Base-by-base conservation (phyloP, 53 echinoderm and acorn worm species). In the Luidia sarsii region DNA sequence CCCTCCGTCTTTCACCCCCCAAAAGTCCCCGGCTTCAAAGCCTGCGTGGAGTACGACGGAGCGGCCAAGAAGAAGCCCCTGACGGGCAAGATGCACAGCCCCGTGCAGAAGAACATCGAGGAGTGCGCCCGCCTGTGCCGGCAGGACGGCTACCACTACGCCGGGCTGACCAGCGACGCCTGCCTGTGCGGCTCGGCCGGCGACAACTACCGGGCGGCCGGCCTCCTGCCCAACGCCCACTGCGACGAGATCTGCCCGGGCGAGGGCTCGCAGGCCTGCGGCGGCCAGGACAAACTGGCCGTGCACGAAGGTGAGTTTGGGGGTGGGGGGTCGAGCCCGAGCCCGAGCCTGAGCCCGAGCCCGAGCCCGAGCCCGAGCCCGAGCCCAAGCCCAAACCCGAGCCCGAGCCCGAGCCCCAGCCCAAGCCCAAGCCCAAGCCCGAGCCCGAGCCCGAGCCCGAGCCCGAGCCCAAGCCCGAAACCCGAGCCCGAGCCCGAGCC, bases 301-400 rank as follows among this genome's bases (percentile, higher is more conserved):
- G 79, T 90, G 27, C 86, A 90, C 50, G 90, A 90, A 33, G 90
- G 90, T 90, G 75, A 68, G 70, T n/a, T n/a, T n/a, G n/a, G n/a
- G n/a, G n/a, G n/a, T n/a, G n/a, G n/a, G n/a, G n/a, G n/a, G n/a
- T n/a, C n/a, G n/a, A n/a, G n/a, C n/a, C n/a, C n/a, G n/a, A n/a
- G n/a, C n/a, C n/a, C n/a, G n/a, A n/a, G n/a, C n/a, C n/a, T n/a
- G n/a, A n/a, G n/a, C n/a, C n/a, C n/a, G n/a, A n/a, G n/a, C n/a
- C n/a, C n/a, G n/a, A n/a, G n/a, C n/a, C n/a, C n/a, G n/a, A n/a
- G n/a, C n/a, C n/a, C n/a, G n/a, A n/a, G n/a, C n/a, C n/a, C n/a
- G n/a, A n/a, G n/a, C n/a, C n/a, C n/a, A n/a, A n/a, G n/a, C n/a
- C n/a, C n/a, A n/a, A n/a, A n/a, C n/a, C n/a, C n/a, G n/a, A n/a